These are phyloP conservation scores for Lamellibrachia luymesi DNA, from an alignment of 1,140 invertebrate species.

Conservation along the genomic window DNA sequence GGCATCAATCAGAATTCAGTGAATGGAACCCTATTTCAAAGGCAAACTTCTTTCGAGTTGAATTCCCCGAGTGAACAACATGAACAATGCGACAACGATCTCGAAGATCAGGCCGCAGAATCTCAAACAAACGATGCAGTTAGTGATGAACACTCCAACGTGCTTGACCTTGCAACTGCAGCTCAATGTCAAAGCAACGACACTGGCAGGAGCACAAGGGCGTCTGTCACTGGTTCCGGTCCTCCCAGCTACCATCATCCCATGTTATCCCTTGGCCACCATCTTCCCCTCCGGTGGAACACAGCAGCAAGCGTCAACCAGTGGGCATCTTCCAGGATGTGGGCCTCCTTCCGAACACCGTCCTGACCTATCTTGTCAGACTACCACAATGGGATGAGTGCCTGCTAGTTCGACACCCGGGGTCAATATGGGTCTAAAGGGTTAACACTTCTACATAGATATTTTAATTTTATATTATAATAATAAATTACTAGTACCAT, in stretches of 20 bases:
- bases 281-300: neutral
- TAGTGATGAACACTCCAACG: neutral
- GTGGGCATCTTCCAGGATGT: neutral
- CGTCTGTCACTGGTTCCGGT: neutral
- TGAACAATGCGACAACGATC: neutral
- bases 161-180: neutral
- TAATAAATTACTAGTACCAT: too few relatives aligned
- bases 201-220: neutral
- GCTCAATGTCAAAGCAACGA: neutral
- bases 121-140: neutral
- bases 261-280: neutral
- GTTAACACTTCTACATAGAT: too few relatives aligned
- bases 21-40: neutral
- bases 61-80: neutral
- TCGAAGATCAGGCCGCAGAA: neutral
- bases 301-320: neutral
- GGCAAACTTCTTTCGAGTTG: neutral
- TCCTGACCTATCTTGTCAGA: neutral
- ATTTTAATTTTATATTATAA: too few relatives aligned
- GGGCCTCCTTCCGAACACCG: neutral
- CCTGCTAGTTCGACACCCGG: neutral
- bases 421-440: neutral
- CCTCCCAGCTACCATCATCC: neutral
- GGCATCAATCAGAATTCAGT: too few relatives aligned
- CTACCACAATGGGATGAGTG: neutral